Evolutionary conservation across 2,888 invertebrate species (phyloP).

Genomic region (Polydesmus complanatus): DNA sequence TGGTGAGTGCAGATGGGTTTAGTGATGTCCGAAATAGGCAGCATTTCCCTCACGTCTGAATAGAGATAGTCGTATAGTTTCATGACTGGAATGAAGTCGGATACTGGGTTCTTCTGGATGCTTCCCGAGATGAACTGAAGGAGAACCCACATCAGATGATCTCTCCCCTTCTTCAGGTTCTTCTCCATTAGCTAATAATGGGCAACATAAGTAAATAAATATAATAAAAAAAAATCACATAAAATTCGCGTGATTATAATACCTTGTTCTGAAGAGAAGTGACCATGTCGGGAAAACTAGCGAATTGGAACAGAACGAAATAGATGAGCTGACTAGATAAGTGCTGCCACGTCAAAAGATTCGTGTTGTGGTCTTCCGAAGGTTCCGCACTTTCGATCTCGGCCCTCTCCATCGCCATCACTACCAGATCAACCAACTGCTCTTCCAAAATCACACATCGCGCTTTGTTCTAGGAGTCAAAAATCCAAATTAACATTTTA

Average conservation of each 20-base stretch:
- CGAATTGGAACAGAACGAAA: slow-evolving; percentile 85
- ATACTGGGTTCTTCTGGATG: slow-evolving; percentile 79
- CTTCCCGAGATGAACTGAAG: slow-evolving; percentile 94
- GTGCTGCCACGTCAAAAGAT: slow-evolving; percentile 82
- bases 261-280: slow-evolving; percentile 73
- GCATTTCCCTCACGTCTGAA: slow-evolving; percentile 63
- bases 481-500: neutral
- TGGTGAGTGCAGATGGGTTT: slow-evolving; percentile 74
- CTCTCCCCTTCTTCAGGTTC: slow-evolving; percentile 75
- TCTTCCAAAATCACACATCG: slow-evolving; percentile 81
- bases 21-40: slow-evolving; percentile 76
- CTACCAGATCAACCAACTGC: slow-evolving; percentile 77
- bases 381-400: slow-evolving; percentile 41
- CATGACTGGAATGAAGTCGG: slow-evolving; percentile 74
- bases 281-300: slow-evolving; percentile 83
- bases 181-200: slow-evolving; percentile 48
- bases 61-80: slow-evolving; percentile 83
- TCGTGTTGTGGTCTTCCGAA: slow-evolving; percentile 46
- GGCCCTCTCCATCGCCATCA: slow-evolving; percentile 80
- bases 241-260: slow-evolving; percentile 30
- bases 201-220: neutral
- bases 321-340: slow-evolving; percentile 87
- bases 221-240: slow-evolving; percentile 1
- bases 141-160: slow-evolving; percentile 98
- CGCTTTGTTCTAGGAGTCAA: slow-evolving; percentile 57